Evolutionary conservation across 2,797 vertebrate genomes (phyloP), one percentile per base, ranked within the genome.

Genomic region (Microchirus variegatus): DNA sequence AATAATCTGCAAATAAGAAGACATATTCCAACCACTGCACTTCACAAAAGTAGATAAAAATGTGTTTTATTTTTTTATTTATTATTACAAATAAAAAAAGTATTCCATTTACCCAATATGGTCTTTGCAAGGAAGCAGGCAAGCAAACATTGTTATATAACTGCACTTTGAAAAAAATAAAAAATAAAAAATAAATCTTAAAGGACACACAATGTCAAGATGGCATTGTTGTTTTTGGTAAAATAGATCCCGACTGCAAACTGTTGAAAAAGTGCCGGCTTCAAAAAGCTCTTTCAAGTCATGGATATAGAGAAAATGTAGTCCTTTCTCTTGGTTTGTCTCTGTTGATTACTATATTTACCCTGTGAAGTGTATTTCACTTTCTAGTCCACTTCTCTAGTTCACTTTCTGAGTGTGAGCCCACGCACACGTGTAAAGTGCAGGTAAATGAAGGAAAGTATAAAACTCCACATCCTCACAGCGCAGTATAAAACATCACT

Each of bases 401-500:
- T 22, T 22, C 22, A 22, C 22, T 22, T 22, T 6, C 31, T 31
- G 31, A 31, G 31, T 31, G 22, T 22, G 22, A 3, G 22, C 31
- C 31, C 7, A 31, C 31, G 6, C 31, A 31, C 31, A 6, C 3
- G 8, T 31, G 31, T 31, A 31, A 31, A 31, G 31, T 31, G 31
- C 31, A 31, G 31, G 31, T 31, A 31, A 31, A 31, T 7, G 13
- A 68, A 53, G 31, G 13, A 44, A 71, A 69, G 46, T 55, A 44
- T 53, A 58, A 66, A 36, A 31, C 60, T 35, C 48, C 53, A 47
- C 57, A 63, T 48, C 49, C 57, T 54, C 67, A 78, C 70, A 67
- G 67, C 67, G 55, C 66, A 53, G 75, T 67, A 75, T 90, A 83
- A 79, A 86, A 80, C 81, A 86, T 90, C 74, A 80, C 73, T 90